A percentile compares a stretch with the other conserved stretches of the same genome.
Conservation (phyloP, 2,888 invertebrate species). For the Drosophila pseudotalamancana region DNA sequence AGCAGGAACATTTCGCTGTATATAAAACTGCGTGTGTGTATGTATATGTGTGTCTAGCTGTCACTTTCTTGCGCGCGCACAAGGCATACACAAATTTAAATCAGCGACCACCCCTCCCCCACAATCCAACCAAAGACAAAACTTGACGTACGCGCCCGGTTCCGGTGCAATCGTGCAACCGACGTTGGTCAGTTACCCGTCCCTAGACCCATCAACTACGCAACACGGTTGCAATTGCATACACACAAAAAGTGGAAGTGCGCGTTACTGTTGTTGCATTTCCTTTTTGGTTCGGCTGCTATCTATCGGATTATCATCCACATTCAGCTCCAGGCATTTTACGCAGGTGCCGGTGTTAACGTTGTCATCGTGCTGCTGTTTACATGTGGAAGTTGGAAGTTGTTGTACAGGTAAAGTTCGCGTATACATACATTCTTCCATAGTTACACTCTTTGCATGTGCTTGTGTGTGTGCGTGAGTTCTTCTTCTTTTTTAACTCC, state of each 20-base stretch:
- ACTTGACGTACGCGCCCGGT: constrained; percentile 75
- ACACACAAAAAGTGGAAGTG: constrained; percentile 43
- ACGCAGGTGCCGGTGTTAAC: constrained; percentile 47
- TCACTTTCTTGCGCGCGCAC: constrained; percentile 76
- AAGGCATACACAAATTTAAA: constrained; percentile 74
- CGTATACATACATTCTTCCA: constrained; percentile 19
- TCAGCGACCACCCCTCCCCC: constrained; percentile 43
- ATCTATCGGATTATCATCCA: constrained; percentile 16
- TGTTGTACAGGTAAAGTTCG: constrained; percentile 59
- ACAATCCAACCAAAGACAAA: constrained; percentile 35
- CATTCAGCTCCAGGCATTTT: constrained; percentile 36
- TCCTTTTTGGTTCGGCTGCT: constrained; percentile 27
- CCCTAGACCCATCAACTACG: constrained; percentile 21
- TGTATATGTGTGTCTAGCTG: constrained; percentile 68
- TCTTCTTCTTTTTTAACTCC: constrained; percentile 29
- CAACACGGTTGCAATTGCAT: constrained; percentile 49
- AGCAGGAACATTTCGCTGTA: constrained; percentile 56
- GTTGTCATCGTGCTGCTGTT: constrained; percentile 44
- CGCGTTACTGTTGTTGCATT: constrained; percentile 23
- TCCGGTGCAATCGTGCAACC: constrained; percentile 59
- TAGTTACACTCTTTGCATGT: constrained; percentile 10
- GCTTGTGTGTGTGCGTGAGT: constrained; percentile 2
- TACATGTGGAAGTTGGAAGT: constrained; percentile 46
- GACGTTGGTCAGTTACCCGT: constrained; percentile 49
- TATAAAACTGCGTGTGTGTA: constrained; percentile 37